These are phyloP conservation scores for Lasioglossum leucozonium DNA, from an alignment of 2,888 invertebrate species.

Conservation along the genomic window DNA sequence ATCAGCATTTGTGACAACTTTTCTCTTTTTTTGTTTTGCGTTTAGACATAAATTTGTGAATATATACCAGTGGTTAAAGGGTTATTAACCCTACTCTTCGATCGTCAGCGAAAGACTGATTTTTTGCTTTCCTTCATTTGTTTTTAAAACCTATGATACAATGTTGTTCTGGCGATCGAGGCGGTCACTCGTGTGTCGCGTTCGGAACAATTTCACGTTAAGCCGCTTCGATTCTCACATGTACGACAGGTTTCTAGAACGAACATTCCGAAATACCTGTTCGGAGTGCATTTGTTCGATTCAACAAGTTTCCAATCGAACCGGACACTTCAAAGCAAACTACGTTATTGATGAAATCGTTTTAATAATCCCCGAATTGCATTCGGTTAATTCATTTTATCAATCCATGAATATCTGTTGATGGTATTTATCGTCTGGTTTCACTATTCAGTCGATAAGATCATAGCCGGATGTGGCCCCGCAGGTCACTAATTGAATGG, in stretches of 20 bases:
- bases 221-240: background rate
- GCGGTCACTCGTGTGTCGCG: too few relatives aligned
- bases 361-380: too few relatives aligned
- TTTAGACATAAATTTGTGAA: too few relatives aligned
- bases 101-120: background rate
- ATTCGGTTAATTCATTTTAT: background rate
- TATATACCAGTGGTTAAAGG: too few relatives aligned
- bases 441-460: slow-evolving; percentile 10
- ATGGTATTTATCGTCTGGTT: background rate
- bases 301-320: background rate
- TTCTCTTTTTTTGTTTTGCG: too few relatives aligned
- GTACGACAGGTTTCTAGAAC: background rate
- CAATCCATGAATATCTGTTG: background rate
- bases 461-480: background rate
- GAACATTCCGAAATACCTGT: background rate
- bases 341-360: background rate
- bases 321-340: background rate
- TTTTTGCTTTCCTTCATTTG: too few relatives aligned
- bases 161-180: too few relatives aligned
- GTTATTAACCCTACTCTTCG: too few relatives aligned
- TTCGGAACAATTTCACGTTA: background rate
- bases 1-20: too few relatives aligned
- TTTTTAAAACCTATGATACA: too few relatives aligned
- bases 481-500: slow-evolving; percentile 12
- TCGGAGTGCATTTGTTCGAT: background rate